Conservation (phyloP, 2,113 vertebrate species). For the Heteronetta atricapilla region DNA sequence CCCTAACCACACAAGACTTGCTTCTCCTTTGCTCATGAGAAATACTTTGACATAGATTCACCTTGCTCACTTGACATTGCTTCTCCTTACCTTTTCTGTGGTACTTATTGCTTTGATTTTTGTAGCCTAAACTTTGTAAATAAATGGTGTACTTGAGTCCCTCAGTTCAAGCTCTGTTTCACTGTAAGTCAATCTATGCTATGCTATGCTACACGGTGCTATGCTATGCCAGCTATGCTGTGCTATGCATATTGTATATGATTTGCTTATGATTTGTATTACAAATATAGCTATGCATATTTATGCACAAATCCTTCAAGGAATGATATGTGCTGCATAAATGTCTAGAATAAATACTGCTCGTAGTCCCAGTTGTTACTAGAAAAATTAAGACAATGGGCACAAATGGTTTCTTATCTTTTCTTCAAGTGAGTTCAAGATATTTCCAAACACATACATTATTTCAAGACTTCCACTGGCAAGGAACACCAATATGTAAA, state of each 20-base stretch:
- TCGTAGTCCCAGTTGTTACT: neutral
- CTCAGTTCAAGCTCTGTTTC: neutral
- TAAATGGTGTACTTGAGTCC: neutral
- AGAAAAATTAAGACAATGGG: neutral
- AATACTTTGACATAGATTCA: neutral
- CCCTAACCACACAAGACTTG: neutral
- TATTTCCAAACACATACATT: neutral
- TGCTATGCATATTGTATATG: neutral
- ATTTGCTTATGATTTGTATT: neutral
- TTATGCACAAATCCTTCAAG: neutral
- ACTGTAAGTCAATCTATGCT: neutral
- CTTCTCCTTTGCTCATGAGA: neutral
- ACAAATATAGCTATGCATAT: neutral
- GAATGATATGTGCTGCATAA: neutral
- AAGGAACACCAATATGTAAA: neutral
- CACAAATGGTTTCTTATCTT: neutral
- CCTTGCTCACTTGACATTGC: neutral
- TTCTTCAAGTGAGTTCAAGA: neutral
- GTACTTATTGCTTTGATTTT: neutral
- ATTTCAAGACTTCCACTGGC: neutral
- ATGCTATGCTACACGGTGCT: neutral
- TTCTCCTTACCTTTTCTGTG: neutral
- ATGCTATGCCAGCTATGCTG: neutral
- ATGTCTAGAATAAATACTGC: neutral
- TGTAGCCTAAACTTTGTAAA: neutral